Evolutionary conservation across 2,113 vertebrate genomes (phyloP).

Genomic region (Leptodactylus fuscus): DNA sequence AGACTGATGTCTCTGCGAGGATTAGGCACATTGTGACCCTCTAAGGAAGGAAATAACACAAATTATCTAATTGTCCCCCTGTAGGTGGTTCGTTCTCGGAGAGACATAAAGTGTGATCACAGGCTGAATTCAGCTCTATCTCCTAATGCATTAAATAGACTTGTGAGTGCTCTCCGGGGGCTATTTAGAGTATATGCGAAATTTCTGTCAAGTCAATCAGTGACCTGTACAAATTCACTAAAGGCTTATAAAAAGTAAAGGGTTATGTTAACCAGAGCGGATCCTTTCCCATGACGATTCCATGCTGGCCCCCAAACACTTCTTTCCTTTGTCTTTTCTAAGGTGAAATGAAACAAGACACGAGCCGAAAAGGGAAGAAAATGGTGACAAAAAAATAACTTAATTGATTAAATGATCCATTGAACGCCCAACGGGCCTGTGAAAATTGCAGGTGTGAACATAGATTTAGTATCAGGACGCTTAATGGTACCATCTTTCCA

Average conservation of each 20-base stretch:
- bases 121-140: not conserved
- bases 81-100: conserved; percentile 49
- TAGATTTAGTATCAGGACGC: not conserved
- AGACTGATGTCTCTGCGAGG: conserved; percentile 50
- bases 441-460: not conserved
- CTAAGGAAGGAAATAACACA: conserved; percentile 39
- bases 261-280: conserved; percentile 52
- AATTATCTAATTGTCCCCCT: conserved; percentile 54
- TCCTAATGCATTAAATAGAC: conserved; percentile 50
- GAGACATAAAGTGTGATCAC: conserved; percentile 54
- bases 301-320: not conserved
- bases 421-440: not conserved
- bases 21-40: conserved; percentile 50
- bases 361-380: not conserved
- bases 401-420: not conserved
- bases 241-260: conserved; percentile 49
- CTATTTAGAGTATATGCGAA: conserved; percentile 48
- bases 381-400: not conserved
- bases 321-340: not conserved
- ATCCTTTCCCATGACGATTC: not conserved
- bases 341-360: conserved; percentile 24
- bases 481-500: too few relatives aligned
- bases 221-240: conserved; percentile 55
- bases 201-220: conserved; percentile 54
- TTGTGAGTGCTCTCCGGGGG: conserved; percentile 46